Evolutionary conservation across 1,140 invertebrate genomes (phyloP).

Genomic region (Idris sp.): DNA sequence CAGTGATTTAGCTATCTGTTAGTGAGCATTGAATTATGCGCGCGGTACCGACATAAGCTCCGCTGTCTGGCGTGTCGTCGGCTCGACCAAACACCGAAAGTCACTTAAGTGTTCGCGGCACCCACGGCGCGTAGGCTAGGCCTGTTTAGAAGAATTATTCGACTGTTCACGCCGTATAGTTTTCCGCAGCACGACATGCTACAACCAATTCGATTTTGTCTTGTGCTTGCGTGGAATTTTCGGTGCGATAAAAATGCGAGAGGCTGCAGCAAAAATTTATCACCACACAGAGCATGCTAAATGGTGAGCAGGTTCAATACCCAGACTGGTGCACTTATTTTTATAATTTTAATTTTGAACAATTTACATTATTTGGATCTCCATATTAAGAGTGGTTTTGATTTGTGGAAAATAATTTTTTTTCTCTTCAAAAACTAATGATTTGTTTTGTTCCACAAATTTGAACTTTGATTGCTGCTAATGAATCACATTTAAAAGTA

Average conservation of each 20-base stretch:
- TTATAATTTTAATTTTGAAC: too few relatives aligned
- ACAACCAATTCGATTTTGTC: conserved; percentile 49
- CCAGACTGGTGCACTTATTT: too few relatives aligned
- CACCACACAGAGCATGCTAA: too few relatives aligned
- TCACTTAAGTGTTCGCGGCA: conserved; percentile 73
- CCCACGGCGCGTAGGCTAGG: conserved; percentile 61
- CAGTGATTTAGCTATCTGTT: conserved; percentile 72
- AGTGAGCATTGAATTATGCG: conserved; percentile 70
- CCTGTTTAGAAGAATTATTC: conserved; percentile 66
- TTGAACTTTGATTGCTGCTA: too few relatives aligned
- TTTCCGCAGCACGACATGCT: conserved; percentile 43
- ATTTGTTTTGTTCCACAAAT: too few relatives aligned
- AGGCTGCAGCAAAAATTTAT: conserved; percentile 18
- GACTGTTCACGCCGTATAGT: conserved; percentile 53
- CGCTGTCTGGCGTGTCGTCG: conserved; percentile 58
- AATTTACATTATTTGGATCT: too few relatives aligned
- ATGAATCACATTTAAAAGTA: conserved; percentile 23
- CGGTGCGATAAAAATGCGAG: conserved; percentile 40
- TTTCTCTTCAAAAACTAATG: too few relatives aligned
- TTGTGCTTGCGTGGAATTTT: conserved; percentile 32
- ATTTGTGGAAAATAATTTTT: too few relatives aligned
- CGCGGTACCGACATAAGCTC: conserved; percentile 58
- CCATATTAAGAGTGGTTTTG: too few relatives aligned
- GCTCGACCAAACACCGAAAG: conserved; percentile 75
- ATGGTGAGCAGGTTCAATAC: too few relatives aligned